Conservation (phyloP, 2,888 invertebrate genomes). For the Hydropsyche betteni region DNA sequence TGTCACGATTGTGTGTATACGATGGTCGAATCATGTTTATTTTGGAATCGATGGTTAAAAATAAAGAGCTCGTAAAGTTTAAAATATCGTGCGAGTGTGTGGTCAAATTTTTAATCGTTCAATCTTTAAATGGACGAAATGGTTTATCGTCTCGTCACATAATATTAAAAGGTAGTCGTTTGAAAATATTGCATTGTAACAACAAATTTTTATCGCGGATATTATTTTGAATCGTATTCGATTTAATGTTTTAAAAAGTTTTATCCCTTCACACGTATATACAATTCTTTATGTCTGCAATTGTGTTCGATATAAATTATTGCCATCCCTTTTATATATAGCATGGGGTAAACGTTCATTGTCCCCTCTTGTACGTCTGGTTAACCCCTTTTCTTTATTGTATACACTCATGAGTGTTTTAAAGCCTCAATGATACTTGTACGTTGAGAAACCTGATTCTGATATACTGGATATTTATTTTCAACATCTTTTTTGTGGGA, state of each 20-base stretch:
- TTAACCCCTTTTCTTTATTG: slow-evolving; percentile 39
- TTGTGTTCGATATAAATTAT: slow-evolving; percentile 36
- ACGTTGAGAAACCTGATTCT: neutral
- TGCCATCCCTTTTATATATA: neutral
- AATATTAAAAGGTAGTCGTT: too few relatives aligned
- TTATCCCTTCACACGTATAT: neutral
- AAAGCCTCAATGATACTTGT: slow-evolving; percentile 31
- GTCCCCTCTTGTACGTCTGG: slow-evolving; percentile 47
- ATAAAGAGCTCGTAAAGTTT: too few relatives aligned
- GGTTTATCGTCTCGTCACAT: too few relatives aligned
- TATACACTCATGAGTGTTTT: slow-evolving; percentile 41
- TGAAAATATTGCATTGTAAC: too few relatives aligned
- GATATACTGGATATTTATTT: slow-evolving; percentile 23
- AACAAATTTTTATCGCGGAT: neutral
- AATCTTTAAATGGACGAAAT: too few relatives aligned
- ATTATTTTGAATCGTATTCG: neutral
- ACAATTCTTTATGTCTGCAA: neutral
- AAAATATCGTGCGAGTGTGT: too few relatives aligned
- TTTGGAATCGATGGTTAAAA: neutral
- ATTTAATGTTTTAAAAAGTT: too few relatives aligned
- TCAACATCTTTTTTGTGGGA: neutral
- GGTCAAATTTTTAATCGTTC: too few relatives aligned
- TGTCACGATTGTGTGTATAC: too few relatives aligned
- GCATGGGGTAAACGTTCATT: slow-evolving; percentile 45
- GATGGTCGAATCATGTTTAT: neutral